Base-by-base conservation (phyloP, 2,888 invertebrate species). In the Busseola fusca region DNA sequence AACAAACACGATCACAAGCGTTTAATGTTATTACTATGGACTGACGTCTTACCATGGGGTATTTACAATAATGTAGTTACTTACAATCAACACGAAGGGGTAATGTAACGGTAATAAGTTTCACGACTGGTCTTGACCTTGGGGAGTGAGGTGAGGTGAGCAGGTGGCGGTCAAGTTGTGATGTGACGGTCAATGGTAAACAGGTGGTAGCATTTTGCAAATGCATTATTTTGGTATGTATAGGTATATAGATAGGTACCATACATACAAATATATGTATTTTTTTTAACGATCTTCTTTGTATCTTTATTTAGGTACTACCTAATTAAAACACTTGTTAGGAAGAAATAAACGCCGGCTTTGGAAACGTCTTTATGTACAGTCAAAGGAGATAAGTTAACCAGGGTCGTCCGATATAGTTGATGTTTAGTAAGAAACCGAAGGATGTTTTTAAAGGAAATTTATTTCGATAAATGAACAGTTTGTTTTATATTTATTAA, bases 41-140 rank as follows among this genome's bases (percentile, higher is more conserved):
- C 21, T 76, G 75, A 64, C 71, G 64, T 76, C 45, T 76, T 70
- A 25, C 45, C 60, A 18, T 64, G 21, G 42, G 30, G 54, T 48
- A 45, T 58, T 75, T 64, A 52, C 37, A 45, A 37, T 62, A 58
- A 42, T 40, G 34, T 56, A 30, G 18, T 21, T n/a, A 63, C 16
- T n/a, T 48, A 3, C 50, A 63, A 40, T 63, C 60, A 66, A 45
- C 72, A 62, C 57, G 65, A 64, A 48, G 64, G 50, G 56, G 48
- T 57, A 74, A 59, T 65, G 37, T 58, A n/a, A 50, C 42, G 34
- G 45, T 34, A 66, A 45, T 78, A 42, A 58, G 52, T 62, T 78
- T 59, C 42, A 59, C 48, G 40, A 30, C 34, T 58, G 50, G 18
- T 16, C 30, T 76, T 52, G 21, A 52, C 65, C 72, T 66, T 70